These are phyloP conservation scores for Tricholaema leucomelas DNA, from an alignment of 2,113 vertebrate genomes.

Conservation along the genomic window DNA sequence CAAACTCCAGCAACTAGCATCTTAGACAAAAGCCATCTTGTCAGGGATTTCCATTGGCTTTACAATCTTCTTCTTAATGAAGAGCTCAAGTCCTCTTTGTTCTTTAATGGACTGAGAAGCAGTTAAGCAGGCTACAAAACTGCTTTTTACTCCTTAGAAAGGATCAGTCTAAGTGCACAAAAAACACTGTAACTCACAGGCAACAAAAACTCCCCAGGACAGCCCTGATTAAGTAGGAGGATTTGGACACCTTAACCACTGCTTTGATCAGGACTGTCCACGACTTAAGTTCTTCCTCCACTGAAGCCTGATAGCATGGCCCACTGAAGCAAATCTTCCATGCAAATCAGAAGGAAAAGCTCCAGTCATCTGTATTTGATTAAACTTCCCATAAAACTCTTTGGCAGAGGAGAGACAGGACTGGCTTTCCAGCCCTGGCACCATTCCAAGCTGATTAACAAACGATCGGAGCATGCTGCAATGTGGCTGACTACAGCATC, in stretches of 20 bases:
- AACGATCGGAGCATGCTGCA: accelerated
- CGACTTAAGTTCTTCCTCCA: background rate
- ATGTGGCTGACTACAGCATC: background rate
- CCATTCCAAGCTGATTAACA: conserved; percentile 25
- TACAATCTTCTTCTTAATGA: background rate
- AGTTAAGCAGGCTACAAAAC: background rate
- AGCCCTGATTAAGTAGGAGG: background rate
- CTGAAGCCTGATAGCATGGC: background rate
- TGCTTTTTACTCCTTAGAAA: background rate
- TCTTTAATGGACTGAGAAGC: background rate
- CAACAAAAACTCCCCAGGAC: background rate
- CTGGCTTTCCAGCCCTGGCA: background rate
- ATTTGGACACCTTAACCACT: background rate
- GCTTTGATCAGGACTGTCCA: background rate
- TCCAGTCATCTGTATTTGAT: background rate
- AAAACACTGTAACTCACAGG: background rate
- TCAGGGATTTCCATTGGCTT: background rate
- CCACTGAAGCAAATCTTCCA: background rate
- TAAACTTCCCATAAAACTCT: background rate
- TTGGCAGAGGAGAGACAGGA: background rate
- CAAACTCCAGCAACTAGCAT: background rate
- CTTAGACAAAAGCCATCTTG: background rate
- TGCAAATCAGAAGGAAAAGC: background rate
- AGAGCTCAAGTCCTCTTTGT: background rate
- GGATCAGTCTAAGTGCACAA: background rate